Percentiles rank a stretch among this genome's conserved stretches.
Evolutionary conservation across 1,140 invertebrate species (phyloP).

Genomic region (Bombus soroeensis): DNA sequence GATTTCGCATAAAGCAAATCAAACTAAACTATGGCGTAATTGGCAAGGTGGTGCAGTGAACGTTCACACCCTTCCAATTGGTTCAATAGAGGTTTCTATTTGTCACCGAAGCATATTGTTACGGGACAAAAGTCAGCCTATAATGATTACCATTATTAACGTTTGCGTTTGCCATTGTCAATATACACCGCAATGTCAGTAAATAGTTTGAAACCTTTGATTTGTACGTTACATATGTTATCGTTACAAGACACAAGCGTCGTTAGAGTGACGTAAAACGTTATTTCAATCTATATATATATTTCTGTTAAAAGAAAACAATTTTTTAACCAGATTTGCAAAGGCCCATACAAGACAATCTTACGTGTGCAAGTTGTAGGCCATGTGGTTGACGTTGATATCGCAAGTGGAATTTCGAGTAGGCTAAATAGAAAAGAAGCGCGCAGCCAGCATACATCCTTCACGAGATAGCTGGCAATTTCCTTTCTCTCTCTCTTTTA

Average conservation of each 20-base stretch:
- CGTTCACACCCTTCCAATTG: too few relatives aligned
- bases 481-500: not conserved
- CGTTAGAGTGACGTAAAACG: not conserved
- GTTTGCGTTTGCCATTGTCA: not conserved
- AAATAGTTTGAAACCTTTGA: not conserved
- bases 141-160: not conserved
- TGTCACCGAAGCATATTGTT: not conserved
- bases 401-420: not conserved
- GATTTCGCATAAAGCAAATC: not conserved
- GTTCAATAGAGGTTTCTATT: constrained; percentile 9
- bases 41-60: not conserved
- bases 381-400: not conserved
- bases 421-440: not conserved
- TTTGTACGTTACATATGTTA: not conserved
- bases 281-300: not conserved
- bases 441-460: not conserved
- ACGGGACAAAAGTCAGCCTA: not conserved
- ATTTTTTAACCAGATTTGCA: not conserved
- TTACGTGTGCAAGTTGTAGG: not conserved
- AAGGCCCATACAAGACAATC: not conserved
- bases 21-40: not conserved
- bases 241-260: not conserved
- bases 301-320: not conserved
- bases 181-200: not conserved
- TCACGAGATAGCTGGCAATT: not conserved